These are phyloP conservation scores for Daubentonia madagascariensis DNA, from an alignment of 2,113 vertebrate genomes.

Conservation along the genomic window DNA sequence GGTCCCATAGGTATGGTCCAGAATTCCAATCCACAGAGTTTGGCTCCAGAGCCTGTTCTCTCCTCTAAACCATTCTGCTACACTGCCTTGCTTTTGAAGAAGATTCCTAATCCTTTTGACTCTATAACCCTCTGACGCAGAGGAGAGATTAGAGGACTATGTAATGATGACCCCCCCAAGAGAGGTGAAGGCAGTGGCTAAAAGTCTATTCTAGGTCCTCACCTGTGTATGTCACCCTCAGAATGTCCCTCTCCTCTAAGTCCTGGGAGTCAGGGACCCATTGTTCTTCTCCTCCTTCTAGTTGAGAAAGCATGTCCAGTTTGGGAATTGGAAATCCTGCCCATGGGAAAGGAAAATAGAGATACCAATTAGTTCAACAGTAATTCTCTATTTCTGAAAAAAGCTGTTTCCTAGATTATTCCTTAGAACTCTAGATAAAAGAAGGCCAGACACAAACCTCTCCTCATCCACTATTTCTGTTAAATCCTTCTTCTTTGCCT, in stretches of 20 bases:
- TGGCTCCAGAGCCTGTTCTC: not conserved
- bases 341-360: conserved; percentile 34
- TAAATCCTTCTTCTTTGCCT: not conserved
- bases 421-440: not conserved
- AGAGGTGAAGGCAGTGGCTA: not conserved
- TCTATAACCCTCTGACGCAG: not conserved
- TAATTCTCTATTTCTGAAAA: not conserved
- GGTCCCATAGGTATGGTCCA: not conserved
- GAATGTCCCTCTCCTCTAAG: conserved; percentile 70
- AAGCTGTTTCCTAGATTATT: not conserved
- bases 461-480: not conserved
- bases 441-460: not conserved
- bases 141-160: not conserved
- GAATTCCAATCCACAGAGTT: not conserved
- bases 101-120: not conserved
- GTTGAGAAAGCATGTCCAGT: conserved; percentile 72
- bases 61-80: not conserved
- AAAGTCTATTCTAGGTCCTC: not conserved
- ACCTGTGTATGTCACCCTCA: conserved; percentile 73
- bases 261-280: conserved; percentile 72
- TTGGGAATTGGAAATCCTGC: conserved; percentile 77
- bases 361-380: not conserved
- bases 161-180: not conserved
- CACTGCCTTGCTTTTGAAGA: conserved; percentile 6
- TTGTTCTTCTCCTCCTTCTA: conserved; percentile 69